These are phyloP conservation scores for Folsomia candida DNA, from an alignment of 2,888 invertebrate species.

Conservation along the genomic window DNA sequence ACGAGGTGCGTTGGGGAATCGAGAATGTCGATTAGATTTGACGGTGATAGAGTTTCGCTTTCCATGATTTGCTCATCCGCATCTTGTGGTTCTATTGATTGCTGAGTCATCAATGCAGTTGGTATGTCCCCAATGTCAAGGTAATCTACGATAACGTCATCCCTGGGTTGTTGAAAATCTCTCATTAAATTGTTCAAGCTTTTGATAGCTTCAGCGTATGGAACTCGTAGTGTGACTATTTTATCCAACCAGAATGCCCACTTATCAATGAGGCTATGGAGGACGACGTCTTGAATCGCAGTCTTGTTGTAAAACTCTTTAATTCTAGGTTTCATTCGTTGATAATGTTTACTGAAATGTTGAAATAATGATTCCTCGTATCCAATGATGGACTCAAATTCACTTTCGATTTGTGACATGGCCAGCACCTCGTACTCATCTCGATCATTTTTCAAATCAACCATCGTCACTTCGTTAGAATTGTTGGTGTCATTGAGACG, in stretches of 20 bases:
- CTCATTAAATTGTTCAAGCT: neutral
- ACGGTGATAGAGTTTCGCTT: too few species aligned
- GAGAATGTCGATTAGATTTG: neutral
- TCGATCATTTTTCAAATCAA: conserved; percentile 44
- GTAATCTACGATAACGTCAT: too few species aligned
- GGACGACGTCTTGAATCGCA: conserved; percentile 42
- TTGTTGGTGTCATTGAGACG: neutral
- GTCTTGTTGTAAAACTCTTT: conserved; percentile 18
- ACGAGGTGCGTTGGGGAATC: neutral
- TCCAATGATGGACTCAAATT: conserved; percentile 45
- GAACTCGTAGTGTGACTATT: neutral
- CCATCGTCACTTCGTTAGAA: conserved; percentile 1
- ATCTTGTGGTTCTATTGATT: too few species aligned
- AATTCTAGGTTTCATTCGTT: conserved; percentile 25
- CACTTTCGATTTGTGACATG: conserved; percentile 46
- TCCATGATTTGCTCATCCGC: too few species aligned
- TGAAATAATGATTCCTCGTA: conserved; percentile 48
- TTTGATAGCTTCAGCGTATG: neutral
- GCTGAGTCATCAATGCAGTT: too few species aligned
- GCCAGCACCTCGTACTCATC: conserved; percentile 44
- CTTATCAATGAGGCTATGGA: conserved; percentile 43
- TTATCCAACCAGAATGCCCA: conserved; percentile 52
- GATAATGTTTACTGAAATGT: conserved; percentile 42
- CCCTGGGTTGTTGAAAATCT: too few species aligned
- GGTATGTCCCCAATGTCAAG: too few species aligned